phyloP scores from a whole-genome alignment of 2,113 vertebrate species.

The Chauna torquata region DNA sequence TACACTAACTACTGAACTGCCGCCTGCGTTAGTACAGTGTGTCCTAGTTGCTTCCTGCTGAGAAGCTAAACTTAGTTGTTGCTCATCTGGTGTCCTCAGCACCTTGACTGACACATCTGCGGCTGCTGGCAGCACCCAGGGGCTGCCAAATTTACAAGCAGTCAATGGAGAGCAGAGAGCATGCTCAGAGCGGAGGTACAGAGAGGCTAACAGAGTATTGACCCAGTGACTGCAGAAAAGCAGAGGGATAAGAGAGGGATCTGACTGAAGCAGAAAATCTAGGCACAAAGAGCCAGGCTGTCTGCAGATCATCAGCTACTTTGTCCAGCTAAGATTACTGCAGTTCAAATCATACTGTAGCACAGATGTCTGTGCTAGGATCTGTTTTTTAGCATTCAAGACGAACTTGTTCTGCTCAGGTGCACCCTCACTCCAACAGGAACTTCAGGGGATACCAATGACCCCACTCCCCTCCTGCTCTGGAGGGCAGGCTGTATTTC shows the following conservation, averaged over 20 bases:
- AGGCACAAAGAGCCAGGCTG: neutral
- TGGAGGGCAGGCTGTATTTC: neutral
- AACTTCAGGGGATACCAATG: neutral
- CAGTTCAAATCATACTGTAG: neutral
- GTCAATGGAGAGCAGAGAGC: neutral
- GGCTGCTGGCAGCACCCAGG: constrained; percentile 16
- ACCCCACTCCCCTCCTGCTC: rapidly evolving
- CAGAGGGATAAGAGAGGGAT: neutral
- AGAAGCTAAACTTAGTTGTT: constrained; percentile 50
- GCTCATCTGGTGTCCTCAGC: constrained; percentile 44
- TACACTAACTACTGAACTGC: neutral
- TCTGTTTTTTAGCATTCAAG: neutral
- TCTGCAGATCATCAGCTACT: neutral
- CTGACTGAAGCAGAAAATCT: neutral
- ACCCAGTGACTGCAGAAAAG: neutral
- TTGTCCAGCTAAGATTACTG: neutral
- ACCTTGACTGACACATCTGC: constrained; percentile 16
- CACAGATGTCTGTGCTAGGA: neutral
- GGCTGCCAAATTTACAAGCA: neutral
- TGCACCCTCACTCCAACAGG: neutral
- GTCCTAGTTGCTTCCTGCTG: constrained; percentile 55
- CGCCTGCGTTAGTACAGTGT: constrained; percentile 4
- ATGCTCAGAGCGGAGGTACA: rapidly evolving
- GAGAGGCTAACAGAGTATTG: neutral
- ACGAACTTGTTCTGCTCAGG: neutral